Evolutionary conservation across 2,113 vertebrate genomes (phyloP).

Genomic region (Clarias batrachus): DNA sequence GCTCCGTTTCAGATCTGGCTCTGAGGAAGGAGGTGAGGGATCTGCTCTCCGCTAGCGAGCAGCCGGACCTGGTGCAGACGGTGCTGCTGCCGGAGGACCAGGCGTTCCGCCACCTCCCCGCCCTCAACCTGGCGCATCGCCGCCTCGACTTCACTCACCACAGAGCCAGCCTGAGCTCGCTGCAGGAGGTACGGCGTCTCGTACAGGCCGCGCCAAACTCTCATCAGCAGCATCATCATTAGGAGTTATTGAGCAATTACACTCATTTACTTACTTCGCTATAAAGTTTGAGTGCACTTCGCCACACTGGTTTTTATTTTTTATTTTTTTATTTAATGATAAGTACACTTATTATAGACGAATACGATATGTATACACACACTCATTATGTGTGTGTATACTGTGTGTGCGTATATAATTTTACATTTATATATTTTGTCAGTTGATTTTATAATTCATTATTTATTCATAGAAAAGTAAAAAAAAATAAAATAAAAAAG

Average conservation of each 20-base stretch:
- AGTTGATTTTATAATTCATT: too few species aligned
- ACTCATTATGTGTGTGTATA: neutral
- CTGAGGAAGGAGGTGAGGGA: conserved; percentile 78
- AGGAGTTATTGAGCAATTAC: neutral
- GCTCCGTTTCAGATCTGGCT: conserved; percentile 72
- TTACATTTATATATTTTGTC: too few species aligned
- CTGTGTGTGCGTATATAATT: too few species aligned
- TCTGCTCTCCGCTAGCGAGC: conserved; percentile 79
- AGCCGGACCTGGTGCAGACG: conserved; percentile 76
- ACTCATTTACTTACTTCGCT: neutral
- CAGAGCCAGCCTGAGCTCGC: conserved; percentile 73
- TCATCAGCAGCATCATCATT: too few species aligned
- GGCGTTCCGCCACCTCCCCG: conserved; percentile 86
- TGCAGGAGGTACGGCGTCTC: conserved; percentile 81
- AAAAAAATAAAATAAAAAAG: too few species aligned
- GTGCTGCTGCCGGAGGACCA: conserved; percentile 89
- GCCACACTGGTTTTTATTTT: neutral
- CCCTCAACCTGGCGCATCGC: conserved; percentile 81
- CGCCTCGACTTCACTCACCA: conserved; percentile 80
- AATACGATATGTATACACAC: too few species aligned
- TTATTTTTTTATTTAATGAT: neutral
- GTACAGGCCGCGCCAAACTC: neutral
- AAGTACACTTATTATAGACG: too few species aligned
- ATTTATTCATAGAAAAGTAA: too few species aligned
- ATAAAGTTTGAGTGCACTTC: neutral